Evolutionary conservation across 2,888 invertebrate species (phyloP), one percentile per base, ranked within the genome.

Genomic region (Parnassius glacialis): DNA sequence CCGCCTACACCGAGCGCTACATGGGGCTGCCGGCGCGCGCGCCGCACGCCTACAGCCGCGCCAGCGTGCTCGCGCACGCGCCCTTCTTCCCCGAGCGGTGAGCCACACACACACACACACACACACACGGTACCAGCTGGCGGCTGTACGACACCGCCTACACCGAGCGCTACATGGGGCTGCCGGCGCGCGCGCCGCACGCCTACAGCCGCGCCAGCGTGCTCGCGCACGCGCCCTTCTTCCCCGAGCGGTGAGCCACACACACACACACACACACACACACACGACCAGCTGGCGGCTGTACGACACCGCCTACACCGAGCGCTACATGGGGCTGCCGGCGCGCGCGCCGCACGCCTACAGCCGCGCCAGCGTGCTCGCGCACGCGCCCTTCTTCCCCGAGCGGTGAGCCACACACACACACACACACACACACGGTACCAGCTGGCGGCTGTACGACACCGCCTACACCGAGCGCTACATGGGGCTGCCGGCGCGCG

Each of bases 391-490:
- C 72, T 94, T 95, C 81, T 96, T 99, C 85, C 98, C 98, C 3
- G 96, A 98, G 79, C 96, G 97, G 96, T 97, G 86, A 92, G 94
- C 93, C 2, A 20, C 20, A 20, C 20, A 2, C 20, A 20, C 20
- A 2, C 20, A 20, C 20, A 20, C 20, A n/a, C n/a, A n/a, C n/a
- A n/a, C n/a, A n/a, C n/a, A n/a, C n/a, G n/a, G n/a, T n/a, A n/a
- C n/a, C n/a, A 97, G 97, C 79, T 99, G 99, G 99, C 94, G 95
- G 67, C 94, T 98, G 61, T 99, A 99, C 90, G 99, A 99, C 87
- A 99, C 99, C 0, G 99, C 98, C 12, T 99, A 99, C 91, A 98
- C 98, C 1, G 99, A 99, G 90, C 94, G 99, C 48, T 99, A 99
- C 88, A 97, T 99, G 97, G 90, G 87, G 2, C 72, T 80, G 34